Evolutionary conservation across 2,888 invertebrate species (phyloP), one percentile per base, ranked within the genome.

Genomic region (Steromphala cineraria): DNA sequence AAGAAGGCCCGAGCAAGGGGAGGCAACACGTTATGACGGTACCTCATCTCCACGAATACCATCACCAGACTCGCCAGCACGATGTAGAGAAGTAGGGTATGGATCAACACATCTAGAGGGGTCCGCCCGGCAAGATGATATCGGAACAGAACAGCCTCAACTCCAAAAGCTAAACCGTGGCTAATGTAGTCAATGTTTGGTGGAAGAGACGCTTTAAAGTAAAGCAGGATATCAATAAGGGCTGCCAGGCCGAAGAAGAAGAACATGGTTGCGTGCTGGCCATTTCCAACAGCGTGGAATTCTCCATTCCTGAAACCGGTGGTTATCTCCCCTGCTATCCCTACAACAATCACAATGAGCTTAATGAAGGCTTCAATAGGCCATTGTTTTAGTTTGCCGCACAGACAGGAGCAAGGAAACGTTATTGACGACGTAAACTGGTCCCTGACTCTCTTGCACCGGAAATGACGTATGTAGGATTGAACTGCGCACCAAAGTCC

Each of bases 231-330:
- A 81, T 94, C 94, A 13, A 94, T 82, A 0, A 93, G 87, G 5
- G 94, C 94, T 71, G 91, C 91, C 40, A 94, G 81, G 17, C 93
- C 94, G 87, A 94, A 94, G 88, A 94, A 94, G 89, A 94, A 93
- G 87, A 93, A 94, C 94, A 94, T 94, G 36, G 94, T 94, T 74
- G 94, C 93, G 88, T 94, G 94, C 84, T 94, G 94, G n/a, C 92
- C 94, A 88, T 94, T 94, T 17, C 93, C 92, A 40, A 92, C 85
- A 80, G 90, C 86, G 15, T 89, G 87, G 87, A 94, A 94, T 53
- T 88, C 92, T 56, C 91, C 88, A 93, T 94, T 21, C 91, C 91
- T 87, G 86, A 84, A 84, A 56, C 87, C 89, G 15, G 88, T 87
- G 53, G 84, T 85, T 5, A 90, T 88, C 82, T 89, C 90, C 17